A percentile compares a stretch with the other conserved stretches of the same genome.
phyloP scores from a whole-genome alignment of 2,113 vertebrate species.

The Cnemophilus loriae region DNA sequence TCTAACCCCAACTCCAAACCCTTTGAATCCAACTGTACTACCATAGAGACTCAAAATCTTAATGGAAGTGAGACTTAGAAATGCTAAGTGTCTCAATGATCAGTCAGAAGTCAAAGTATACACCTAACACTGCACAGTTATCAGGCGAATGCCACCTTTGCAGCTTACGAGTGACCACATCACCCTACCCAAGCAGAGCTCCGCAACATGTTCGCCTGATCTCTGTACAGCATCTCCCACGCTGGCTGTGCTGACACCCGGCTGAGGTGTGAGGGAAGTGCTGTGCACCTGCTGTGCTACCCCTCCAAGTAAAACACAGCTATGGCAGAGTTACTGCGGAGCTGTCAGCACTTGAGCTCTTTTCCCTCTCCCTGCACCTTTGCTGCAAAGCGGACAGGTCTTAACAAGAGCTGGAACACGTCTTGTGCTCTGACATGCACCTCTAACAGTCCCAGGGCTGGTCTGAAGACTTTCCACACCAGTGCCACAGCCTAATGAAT shows the following conservation, averaged over 20 bases:
- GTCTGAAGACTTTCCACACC: neutral
- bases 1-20: neutral
- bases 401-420: neutral
- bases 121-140: neutral
- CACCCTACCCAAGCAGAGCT: neutral
- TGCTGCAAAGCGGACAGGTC: neutral
- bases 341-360: neutral
- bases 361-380: neutral
- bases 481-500: neutral
- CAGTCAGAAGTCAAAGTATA: neutral
- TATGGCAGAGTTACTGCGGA: neutral
- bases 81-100: neutral
- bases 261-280: neutral
- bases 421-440: neutral
- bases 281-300: neutral
- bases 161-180: neutral
- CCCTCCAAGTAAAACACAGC: neutral
- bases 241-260: neutral
- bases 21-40: neutral
- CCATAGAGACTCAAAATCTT: neutral
- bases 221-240: neutral
- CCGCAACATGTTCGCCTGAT: fast-evolving
- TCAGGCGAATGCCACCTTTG: neutral
- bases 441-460: neutral
- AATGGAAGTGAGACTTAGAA: neutral